Base-by-base conservation (phyloP, 2,888 invertebrate genomes). In the Eupithecia insigniata region DNA sequence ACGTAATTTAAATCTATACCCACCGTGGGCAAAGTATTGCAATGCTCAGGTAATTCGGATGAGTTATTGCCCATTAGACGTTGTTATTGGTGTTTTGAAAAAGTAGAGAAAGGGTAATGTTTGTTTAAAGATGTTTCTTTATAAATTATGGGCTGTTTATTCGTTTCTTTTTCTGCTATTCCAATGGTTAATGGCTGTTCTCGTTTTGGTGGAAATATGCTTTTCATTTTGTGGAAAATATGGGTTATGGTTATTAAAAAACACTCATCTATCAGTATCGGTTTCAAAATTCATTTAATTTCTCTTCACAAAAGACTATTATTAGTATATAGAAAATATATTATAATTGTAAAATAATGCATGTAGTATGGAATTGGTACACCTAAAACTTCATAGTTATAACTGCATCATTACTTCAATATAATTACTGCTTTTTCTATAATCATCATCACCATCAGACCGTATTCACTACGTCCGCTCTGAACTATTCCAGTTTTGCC, bases 1-100 rank as follows among this genome's bases (percentile, higher is more conserved):
- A 68, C 82, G 77, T 83, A 83, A 83, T 82, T 85, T 85, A 87
- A 87, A 85, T 84, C 84, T 83, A 84, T 84, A 82, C 81, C 82
- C 83, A 82, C 81, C 77, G 79, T 74, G 76, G 80, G 82, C 81
- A 86, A 87, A 87, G 84, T 85, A 87, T 83, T 81, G 88, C 86
- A 86, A 87, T 87, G 85, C 86, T 87, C 85, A 80, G 86, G 89
- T 89, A 85, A 89, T 89, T 89, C 81, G 72, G 81, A 81, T 89
- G 90, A 90, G 88, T 88, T 83, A 90, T 89, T 83, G 82, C 79
- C 90, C 89, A 90, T 90, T 89, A 89, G 81, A 79, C 69, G 71
- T 71, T 85, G 85, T 87, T 89, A 89, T 90, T 89, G 86, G 85
- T 86, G 85, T 85, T 87, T 78, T 77, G 78, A 80, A 85, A 84